These are phyloP conservation scores for Leucozona laternaria DNA, from an alignment of 2,888 invertebrate genomes.

Conservation along the genomic window DNA sequence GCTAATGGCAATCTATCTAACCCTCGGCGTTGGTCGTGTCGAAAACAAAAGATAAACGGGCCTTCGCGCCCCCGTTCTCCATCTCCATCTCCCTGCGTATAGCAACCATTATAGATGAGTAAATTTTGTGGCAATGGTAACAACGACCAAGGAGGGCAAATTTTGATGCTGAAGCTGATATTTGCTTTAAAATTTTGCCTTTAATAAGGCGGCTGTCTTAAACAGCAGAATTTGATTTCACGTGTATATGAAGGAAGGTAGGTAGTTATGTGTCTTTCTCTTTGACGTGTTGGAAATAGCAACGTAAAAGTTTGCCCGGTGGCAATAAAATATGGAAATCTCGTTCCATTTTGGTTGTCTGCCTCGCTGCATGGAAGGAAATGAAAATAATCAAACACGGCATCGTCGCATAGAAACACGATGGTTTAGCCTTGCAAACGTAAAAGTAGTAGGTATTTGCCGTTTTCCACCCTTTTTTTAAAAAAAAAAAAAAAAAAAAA, in stretches of 20 bases:
- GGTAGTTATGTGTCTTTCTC: slow-evolving; percentile 20
- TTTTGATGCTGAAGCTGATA: slow-evolving; percentile 3
- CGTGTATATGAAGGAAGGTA: not conserved
- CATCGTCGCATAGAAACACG: slow-evolving; percentile 54
- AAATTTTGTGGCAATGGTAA: slow-evolving; percentile 46
- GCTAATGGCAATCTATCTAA: slow-evolving; percentile 68
- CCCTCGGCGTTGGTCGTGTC: slow-evolving; percentile 21
- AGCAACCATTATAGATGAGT: slow-evolving; percentile 26
- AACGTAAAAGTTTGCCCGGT: slow-evolving; percentile 60
- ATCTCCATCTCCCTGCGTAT: not conserved
- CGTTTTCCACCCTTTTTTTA: slow-evolving; percentile 64
- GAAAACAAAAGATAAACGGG: slow-evolving; percentile 47
- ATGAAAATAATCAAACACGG: slow-evolving; percentile 40
- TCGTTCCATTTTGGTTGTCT: slow-evolving; percentile 46
- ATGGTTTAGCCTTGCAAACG: slow-evolving; percentile 37
- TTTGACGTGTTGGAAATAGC: slow-evolving; percentile 34
- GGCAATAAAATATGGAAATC: slow-evolving; percentile 54
- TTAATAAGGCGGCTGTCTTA: slow-evolving; percentile 41
- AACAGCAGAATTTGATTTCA: slow-evolving; percentile 56
- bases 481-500: too few species aligned
- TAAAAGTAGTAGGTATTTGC: slow-evolving; percentile 38
- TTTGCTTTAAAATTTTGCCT: slow-evolving; percentile 40
- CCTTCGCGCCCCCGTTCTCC: not conserved
- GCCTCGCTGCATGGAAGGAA: slow-evolving; percentile 52
- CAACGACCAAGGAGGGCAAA: slow-evolving; percentile 12